These are phyloP conservation scores for Hydropotes inermis DNA, from an alignment of 2,113 vertebrate genomes.

Conservation along the genomic window DNA sequence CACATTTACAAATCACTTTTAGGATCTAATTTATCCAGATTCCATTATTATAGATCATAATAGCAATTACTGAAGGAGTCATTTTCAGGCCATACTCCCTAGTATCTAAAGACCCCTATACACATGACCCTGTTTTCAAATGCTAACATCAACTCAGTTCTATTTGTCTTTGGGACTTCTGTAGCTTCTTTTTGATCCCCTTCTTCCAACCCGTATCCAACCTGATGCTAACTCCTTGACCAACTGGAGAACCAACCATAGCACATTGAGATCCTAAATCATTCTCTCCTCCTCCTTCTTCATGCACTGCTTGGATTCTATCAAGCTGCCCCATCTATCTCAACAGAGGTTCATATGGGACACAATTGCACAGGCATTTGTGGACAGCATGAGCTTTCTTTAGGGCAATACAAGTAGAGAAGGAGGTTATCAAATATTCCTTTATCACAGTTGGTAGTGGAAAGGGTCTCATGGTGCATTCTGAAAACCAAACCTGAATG, in stretches of 20 bases:
- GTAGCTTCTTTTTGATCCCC: background rate
- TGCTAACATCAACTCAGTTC: background rate
- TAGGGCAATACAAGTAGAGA: background rate
- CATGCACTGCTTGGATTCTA: background rate
- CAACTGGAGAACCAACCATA: background rate
- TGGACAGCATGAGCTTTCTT: background rate
- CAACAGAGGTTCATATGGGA: background rate
- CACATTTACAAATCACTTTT: background rate
- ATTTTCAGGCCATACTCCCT: background rate
- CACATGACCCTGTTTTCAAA: background rate
- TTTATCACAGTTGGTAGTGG: background rate
- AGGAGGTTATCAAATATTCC: background rate
- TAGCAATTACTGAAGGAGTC: background rate
- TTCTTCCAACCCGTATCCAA: background rate
- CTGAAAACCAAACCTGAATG: background rate
- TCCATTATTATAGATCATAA: background rate
- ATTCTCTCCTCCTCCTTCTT: background rate
- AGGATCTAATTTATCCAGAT: background rate
- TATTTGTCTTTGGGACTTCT: background rate
- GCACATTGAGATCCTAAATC: background rate
- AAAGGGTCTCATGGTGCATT: background rate
- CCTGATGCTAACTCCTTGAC: background rate
- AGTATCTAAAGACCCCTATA: background rate
- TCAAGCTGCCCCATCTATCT: background rate
- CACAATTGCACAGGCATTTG: background rate